These are phyloP conservation scores for Marmota flaviventris DNA, from an alignment of 2,113 vertebrate species.

Conservation along the genomic window DNA sequence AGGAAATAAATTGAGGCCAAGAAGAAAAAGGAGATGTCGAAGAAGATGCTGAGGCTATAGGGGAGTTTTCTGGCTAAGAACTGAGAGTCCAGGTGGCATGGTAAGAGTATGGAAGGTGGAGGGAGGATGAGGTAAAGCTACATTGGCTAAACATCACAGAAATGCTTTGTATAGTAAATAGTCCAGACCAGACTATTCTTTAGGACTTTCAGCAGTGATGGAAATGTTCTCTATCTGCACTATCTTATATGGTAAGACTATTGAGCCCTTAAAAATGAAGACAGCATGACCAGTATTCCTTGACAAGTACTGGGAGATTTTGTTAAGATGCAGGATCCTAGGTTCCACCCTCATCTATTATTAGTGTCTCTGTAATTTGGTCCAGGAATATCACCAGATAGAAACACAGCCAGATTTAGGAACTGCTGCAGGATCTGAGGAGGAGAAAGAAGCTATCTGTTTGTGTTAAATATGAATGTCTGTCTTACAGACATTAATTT, in stretches of 20 bases:
- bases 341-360: not conserved
- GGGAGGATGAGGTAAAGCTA: not conserved
- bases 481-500: not conserved
- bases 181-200: not conserved
- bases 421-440: not conserved
- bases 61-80: not conserved
- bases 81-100: not conserved
- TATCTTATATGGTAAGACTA: not conserved
- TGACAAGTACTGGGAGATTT: not conserved
- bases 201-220: not conserved
- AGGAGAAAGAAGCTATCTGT: not conserved
- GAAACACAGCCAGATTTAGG: not conserved
- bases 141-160: not conserved
- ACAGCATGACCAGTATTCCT: not conserved
- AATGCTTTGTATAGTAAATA: not conserved
- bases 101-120: not conserved
- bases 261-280: not conserved
- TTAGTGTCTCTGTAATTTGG: not conserved
- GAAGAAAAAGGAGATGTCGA: not conserved
- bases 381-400: not conserved
- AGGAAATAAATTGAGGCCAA: slow-evolving; percentile 38
- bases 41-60: not conserved
- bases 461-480: not conserved
- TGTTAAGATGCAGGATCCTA: not conserved
- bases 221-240: not conserved